Evolutionary conservation across 1,140 invertebrate genomes (phyloP).

Genomic region (Plutomurus gul): DNA sequence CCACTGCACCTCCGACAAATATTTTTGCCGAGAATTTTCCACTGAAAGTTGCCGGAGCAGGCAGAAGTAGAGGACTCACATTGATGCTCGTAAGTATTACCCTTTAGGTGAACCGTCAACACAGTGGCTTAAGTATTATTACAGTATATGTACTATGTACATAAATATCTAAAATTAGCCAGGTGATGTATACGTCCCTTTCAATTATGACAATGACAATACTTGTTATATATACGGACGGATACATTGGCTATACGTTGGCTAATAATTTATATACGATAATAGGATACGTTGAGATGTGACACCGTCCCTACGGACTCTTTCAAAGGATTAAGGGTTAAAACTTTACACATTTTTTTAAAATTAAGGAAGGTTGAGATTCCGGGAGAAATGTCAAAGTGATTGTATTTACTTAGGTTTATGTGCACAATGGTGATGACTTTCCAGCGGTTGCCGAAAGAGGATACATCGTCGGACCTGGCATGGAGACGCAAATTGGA

Average conservation of each 20-base stretch:
- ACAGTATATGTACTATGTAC: no score
- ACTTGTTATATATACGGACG: no score
- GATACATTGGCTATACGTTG: no score
- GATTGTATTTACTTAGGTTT: slow-evolving; percentile 34
- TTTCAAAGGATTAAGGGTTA: slow-evolving; percentile 49
- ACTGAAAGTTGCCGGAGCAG: slow-evolving; percentile 50
- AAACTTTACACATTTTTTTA: not conserved
- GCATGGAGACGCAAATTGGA: slow-evolving; percentile 36
- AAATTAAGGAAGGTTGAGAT: not conserved
- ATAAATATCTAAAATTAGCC: no score
- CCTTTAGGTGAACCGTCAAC: no score
- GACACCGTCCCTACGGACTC: slow-evolving; percentile 49
- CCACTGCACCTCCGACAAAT: not conserved
- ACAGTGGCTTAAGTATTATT: no score
- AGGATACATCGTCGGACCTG: slow-evolving; percentile 51
- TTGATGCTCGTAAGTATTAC: slow-evolving; percentile 52
- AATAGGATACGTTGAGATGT: slow-evolving; percentile 41
- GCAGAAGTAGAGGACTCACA: slow-evolving; percentile 52
- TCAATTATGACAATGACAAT: no score
- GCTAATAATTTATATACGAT: no score
- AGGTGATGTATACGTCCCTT: no score
- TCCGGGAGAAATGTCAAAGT: not conserved
- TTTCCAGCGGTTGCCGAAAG: slow-evolving; percentile 53
- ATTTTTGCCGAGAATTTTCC: slow-evolving; percentile 37
- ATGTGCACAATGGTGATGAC: slow-evolving; percentile 51